phyloP scores from a whole-genome alignment of 2,888 invertebrate genomes.

The Antheraea yamamai region DNA sequence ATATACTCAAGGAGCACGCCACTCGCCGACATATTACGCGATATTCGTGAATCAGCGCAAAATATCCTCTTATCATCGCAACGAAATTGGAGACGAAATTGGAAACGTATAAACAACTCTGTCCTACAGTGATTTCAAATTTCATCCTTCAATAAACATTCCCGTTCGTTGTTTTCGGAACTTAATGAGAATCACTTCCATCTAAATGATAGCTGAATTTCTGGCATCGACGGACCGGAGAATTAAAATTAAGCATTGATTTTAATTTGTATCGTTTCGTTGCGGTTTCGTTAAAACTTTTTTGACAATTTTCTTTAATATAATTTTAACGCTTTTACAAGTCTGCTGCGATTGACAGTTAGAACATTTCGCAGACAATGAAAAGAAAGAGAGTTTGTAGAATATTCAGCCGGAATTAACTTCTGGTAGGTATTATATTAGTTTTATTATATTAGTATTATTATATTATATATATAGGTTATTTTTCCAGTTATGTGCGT shows the following conservation, averaged over 20 bases:
- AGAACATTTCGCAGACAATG: no score
- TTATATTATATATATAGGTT: no score
- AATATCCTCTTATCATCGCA: constrained; percentile 45
- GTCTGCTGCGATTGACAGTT: not conserved
- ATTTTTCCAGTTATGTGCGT: no score
- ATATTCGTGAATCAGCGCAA: constrained; percentile 52
- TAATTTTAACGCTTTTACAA: not conserved
- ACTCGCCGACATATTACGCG: constrained; percentile 49
- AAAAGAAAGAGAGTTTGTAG: no score
- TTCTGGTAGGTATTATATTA: no score
- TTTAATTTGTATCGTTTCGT: constrained; percentile 16
- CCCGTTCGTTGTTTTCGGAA: constrained; percentile 35
- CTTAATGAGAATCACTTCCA: constrained; percentile 46
- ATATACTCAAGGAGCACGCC: constrained; percentile 45
- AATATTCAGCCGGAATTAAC: no score
- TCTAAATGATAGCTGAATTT: constrained; percentile 35
- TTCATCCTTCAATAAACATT: constrained; percentile 40
- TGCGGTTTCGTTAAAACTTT: constrained; percentile 9
- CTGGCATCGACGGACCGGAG: constrained; percentile 30
- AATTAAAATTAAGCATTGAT: constrained; percentile 26
- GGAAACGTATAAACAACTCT: constrained; percentile 49
- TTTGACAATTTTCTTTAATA: not conserved
- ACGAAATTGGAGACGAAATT: constrained; percentile 41
- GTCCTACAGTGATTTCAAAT: constrained; percentile 27
- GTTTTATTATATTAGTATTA: no score